Evolutionary conservation across 1,140 invertebrate species (phyloP).

Genomic region (Cryptotermes secundus): DNA sequence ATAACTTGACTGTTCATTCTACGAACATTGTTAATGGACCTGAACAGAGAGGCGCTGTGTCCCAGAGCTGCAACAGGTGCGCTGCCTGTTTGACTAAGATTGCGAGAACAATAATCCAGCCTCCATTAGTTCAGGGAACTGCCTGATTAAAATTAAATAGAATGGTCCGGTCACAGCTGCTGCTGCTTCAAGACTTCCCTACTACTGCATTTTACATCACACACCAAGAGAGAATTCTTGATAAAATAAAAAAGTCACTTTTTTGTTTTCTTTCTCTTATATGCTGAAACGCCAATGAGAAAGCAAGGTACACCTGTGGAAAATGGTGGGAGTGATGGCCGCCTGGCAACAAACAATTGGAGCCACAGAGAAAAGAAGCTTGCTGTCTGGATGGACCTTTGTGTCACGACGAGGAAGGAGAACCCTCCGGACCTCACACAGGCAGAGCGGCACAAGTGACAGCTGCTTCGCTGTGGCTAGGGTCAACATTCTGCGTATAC

Average conservation of each 20-base stretch:
- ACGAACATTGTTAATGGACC: too few relatives aligned
- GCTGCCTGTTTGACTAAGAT: too few relatives aligned
- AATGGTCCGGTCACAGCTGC: too few relatives aligned
- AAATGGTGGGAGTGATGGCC: not conserved
- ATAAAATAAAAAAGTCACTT: not conserved
- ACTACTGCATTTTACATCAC: not conserved
- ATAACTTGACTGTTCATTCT: too few relatives aligned
- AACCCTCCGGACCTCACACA: not conserved
- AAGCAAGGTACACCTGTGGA: slow-evolving; percentile 4
- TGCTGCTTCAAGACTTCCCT: too few relatives aligned
- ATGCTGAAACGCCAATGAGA: slow-evolving; percentile 6
- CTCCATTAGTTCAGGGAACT: too few relatives aligned
- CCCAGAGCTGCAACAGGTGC: too few relatives aligned
- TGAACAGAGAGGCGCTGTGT: too few relatives aligned
- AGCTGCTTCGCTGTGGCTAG: too few relatives aligned
- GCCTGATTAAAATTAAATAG: too few relatives aligned
- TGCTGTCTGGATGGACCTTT: slow-evolving; percentile 16
- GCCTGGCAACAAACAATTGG: not conserved
- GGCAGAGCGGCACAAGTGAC: not conserved
- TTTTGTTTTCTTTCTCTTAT: not conserved
- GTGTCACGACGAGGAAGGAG: not conserved
- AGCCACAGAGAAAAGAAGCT: not conserved
- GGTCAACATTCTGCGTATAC: too few relatives aligned
- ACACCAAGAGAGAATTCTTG: not conserved
- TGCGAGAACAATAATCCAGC: too few relatives aligned